These are phyloP conservation scores for Sarcophilus harrisii DNA, from an alignment of 2,797 vertebrate species.

Conservation along the genomic window DNA sequence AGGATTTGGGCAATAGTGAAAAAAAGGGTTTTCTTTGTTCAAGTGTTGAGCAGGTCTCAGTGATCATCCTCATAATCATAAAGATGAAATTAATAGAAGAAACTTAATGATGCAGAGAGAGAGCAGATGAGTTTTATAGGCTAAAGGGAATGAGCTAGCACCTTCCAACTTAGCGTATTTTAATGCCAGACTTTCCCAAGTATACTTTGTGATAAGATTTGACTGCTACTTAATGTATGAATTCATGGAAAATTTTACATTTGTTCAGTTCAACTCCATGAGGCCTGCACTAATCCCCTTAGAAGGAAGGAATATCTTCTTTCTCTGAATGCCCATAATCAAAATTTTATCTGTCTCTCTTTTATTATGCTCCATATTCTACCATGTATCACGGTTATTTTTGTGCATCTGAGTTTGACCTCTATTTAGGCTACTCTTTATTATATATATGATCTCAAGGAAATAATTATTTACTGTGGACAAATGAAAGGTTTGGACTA, in stretches of 20 bases:
- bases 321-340: background rate
- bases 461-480: background rate
- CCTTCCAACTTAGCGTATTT: background rate
- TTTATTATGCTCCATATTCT: background rate
- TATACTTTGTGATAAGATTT: background rate
- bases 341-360: background rate
- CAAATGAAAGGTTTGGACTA: background rate
- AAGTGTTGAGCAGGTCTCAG: background rate
- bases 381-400: background rate
- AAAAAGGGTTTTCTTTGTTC: background rate
- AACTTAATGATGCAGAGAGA: background rate
- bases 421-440: background rate
- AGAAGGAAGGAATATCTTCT: background rate
- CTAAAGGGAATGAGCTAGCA: background rate
- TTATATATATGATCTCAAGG: background rate
- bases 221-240: background rate
- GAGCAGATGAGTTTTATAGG: background rate
- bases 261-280: background rate
- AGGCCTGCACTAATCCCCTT: background rate
- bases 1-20: background rate
- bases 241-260: background rate
- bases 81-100: background rate
- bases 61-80: conserved; percentile 6
- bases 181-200: background rate
- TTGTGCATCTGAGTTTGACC: background rate